Percentiles rank a stretch among this genome's conserved stretches.
These are phyloP conservation scores for Urocynchramus pylzowi DNA, from an alignment of 2,113 vertebrate genomes.

Conservation along the genomic window DNA sequence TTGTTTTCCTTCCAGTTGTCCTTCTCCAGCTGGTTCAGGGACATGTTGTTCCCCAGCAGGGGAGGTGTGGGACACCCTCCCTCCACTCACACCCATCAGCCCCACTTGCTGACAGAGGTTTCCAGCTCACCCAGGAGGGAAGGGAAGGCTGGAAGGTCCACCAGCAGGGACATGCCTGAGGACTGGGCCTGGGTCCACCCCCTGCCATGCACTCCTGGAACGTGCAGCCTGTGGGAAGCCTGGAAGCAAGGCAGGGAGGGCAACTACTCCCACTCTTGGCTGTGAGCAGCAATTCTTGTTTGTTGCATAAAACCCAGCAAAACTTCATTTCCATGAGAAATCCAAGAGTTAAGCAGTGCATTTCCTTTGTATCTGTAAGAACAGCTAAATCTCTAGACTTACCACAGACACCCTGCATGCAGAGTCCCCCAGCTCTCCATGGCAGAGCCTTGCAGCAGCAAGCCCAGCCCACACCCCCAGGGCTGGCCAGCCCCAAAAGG, in stretches of 20 bases:
- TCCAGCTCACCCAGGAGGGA: fast-evolving
- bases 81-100: neutral
- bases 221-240: fast-evolving
- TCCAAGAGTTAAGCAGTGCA: neutral
- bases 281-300: neutral
- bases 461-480: fast-evolving
- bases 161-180: neutral
- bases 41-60: neutral
- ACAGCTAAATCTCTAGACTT: neutral
- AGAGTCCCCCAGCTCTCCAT: neutral
- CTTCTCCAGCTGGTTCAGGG: neutral
- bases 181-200: neutral
- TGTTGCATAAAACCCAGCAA: neutral
- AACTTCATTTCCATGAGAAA: neutral
- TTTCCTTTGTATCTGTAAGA: neutral
- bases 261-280: neutral
- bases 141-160: neutral
- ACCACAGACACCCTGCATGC: no score
- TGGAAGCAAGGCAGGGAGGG: neutral
- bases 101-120: fast-evolving
- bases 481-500: neutral
- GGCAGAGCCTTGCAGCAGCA: neutral
- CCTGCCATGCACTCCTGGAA: fast-evolving
- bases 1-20: neutral
- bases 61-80: neutral